Conservation (phyloP, 2,888 invertebrate species). For the Beris chalybata region DNA sequence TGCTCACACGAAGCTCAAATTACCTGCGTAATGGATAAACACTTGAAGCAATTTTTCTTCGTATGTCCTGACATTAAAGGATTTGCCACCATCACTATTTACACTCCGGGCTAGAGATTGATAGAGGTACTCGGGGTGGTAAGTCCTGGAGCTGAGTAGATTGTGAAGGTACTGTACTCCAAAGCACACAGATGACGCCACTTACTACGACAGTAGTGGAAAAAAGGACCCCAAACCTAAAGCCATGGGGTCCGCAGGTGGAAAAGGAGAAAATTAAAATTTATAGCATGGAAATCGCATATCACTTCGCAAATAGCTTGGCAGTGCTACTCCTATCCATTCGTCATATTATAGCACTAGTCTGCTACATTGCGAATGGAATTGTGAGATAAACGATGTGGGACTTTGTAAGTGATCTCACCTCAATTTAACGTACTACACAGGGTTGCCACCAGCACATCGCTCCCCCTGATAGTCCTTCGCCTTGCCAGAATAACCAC, state of each 20-base stretch:
- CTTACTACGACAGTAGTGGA: too few relatives aligned
- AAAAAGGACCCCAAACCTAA: slow-evolving; percentile 8
- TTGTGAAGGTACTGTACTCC: neutral
- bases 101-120: slow-evolving; percentile 1
- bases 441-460: neutral
- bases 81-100: slow-evolving; percentile 28
- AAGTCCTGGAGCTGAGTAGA: slow-evolving; percentile 20
- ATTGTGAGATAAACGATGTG: slow-evolving; percentile 33
- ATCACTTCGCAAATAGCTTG: slow-evolving; percentile 29
- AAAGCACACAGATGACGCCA: too few relatives aligned
- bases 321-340: slow-evolving; percentile 1
- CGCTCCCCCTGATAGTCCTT: slow-evolving; percentile 5
- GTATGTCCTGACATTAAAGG: slow-evolving; percentile 30
- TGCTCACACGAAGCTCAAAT: slow-evolving; percentile 17
- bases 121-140: slow-evolving; percentile 20
- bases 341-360: too few relatives aligned
- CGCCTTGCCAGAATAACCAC: too few relatives aligned
- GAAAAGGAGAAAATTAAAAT: slow-evolving; percentile 31
- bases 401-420: neutral
- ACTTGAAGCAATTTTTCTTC: slow-evolving; percentile 33
- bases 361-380: slow-evolving; percentile 7
- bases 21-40: slow-evolving; percentile 31
- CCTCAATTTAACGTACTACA: too few relatives aligned
- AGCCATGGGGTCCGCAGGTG: neutral
- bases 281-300: slow-evolving; percentile 35